These are phyloP conservation scores for Drosophila mimica DNA, from an alignment of 2,888 invertebrate species.

Conservation along the genomic window DNA sequence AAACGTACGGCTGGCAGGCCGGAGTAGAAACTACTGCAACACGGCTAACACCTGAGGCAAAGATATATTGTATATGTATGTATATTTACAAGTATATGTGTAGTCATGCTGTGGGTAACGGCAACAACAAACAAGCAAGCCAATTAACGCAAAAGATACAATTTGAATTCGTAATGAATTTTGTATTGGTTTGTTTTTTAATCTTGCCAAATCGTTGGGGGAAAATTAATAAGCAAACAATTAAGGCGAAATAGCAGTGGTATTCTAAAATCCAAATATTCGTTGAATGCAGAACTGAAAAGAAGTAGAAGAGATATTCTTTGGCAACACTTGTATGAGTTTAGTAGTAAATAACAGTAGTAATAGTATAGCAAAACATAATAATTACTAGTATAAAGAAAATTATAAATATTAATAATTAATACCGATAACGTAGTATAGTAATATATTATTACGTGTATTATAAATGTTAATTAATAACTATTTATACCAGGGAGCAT, in stretches of 20 bases:
- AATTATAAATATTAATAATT: background rate
- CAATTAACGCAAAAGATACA: slow-evolving; percentile 76
- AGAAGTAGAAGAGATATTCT: too few relatives aligned
- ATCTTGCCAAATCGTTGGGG: slow-evolving; percentile 26
- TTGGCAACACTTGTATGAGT: too few relatives aligned
- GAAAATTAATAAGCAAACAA: slow-evolving; percentile 23
- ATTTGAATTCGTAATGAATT: slow-evolving; percentile 69
- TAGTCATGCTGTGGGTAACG: slow-evolving; percentile 30
- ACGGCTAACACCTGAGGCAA: slow-evolving; percentile 67
- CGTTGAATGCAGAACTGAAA: background rate
- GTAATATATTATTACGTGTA: background rate
- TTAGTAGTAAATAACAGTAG: too few relatives aligned
- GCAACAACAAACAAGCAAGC: slow-evolving; percentile 68
- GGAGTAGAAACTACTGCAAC: slow-evolving; percentile 38
- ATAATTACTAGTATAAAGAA: background rate
- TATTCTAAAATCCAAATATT: background rate
- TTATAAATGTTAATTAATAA: too few relatives aligned
- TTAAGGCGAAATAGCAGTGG: background rate
- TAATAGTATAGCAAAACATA: too few relatives aligned
- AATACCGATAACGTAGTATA: background rate
- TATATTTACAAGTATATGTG: slow-evolving; percentile 5
- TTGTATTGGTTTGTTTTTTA: slow-evolving; percentile 11
- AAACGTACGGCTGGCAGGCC: slow-evolving; percentile 26
- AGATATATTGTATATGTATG: slow-evolving; percentile 25
- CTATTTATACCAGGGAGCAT: too few relatives aligned